These are phyloP conservation scores for Ormyrus nitidulus DNA, from an alignment of 2,888 invertebrate species.

Conservation along the genomic window DNA sequence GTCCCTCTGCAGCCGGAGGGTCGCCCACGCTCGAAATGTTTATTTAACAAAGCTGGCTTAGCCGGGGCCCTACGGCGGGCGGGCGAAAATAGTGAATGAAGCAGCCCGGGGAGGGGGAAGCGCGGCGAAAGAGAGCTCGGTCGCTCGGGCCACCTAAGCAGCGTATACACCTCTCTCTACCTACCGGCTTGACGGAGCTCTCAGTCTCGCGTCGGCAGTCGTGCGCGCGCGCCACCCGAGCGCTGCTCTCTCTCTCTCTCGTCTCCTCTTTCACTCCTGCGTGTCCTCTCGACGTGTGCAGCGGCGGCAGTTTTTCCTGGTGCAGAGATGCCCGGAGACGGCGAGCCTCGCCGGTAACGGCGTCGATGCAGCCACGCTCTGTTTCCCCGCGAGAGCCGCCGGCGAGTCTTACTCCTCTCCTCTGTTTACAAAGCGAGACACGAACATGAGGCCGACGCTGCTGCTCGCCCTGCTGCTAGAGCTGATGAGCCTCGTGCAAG, in stretches of 20 bases:
- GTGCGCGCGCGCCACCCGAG: constrained; percentile 3
- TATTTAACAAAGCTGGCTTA: no score
- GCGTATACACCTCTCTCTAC: no score
- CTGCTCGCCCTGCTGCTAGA: constrained; percentile 2
- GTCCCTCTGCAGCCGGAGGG: no score
- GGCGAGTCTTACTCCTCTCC: neutral
- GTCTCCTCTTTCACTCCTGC: neutral
- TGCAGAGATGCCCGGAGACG: neutral
- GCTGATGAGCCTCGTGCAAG: neutral
- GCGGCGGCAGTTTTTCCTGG: neutral
- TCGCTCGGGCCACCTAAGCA: neutral
- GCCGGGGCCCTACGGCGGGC: no score
- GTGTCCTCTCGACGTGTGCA: neutral
- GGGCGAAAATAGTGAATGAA: no score
- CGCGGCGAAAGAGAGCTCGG: neutral
- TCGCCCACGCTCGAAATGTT: no score
- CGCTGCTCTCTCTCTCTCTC: neutral
- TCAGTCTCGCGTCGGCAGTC: neutral
- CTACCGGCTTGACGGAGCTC: no score
- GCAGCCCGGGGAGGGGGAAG: neutral
- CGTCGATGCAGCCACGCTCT: constrained; percentile 27
- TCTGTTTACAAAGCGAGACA: neutral
- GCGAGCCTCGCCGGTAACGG: neutral
- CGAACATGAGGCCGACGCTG: neutral
- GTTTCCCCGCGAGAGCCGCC: constrained; percentile 17